phyloP scores from a whole-genome alignment of 2,888 invertebrate species.

The Onthophagus sagittarius region DNA sequence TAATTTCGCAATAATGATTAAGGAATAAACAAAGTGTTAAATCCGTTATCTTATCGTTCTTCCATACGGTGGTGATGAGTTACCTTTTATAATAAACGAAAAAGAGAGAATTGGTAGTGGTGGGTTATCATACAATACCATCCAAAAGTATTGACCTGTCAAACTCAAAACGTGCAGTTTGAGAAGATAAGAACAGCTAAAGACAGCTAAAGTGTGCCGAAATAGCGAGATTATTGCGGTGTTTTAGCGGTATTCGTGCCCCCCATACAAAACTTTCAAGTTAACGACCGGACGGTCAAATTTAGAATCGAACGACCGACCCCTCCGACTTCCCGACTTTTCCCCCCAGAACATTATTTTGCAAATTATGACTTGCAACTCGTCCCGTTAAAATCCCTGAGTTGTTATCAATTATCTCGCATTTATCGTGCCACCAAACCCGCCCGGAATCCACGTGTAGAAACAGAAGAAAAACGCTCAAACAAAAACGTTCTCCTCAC shows the following conservation, averaged over 20 bases:
- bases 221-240: not conserved
- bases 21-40: not conserved
- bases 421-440: not conserved
- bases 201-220: no score
- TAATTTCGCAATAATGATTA: not conserved
- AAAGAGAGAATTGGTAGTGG: not conserved
- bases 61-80: not conserved
- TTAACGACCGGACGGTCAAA: not conserved
- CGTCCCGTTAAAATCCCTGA: not conserved
- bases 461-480: not conserved
- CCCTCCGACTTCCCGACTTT: not conserved
- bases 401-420: not conserved
- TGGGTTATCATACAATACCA: not conserved
- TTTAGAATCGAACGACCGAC: not conserved
- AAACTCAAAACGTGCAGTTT: not conserved
- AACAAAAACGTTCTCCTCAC: not conserved
- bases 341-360: not conserved
- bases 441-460: not conserved
- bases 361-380: not conserved
- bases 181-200: no score
- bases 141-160: not conserved
- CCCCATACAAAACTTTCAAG: not conserved
- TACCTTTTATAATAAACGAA: not conserved
- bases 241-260: not conserved
- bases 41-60: not conserved